Evolutionary conservation across 2,888 invertebrate genomes (phyloP), one percentile per base, ranked within the genome.

Genomic region (Portevinia maculata): DNA sequence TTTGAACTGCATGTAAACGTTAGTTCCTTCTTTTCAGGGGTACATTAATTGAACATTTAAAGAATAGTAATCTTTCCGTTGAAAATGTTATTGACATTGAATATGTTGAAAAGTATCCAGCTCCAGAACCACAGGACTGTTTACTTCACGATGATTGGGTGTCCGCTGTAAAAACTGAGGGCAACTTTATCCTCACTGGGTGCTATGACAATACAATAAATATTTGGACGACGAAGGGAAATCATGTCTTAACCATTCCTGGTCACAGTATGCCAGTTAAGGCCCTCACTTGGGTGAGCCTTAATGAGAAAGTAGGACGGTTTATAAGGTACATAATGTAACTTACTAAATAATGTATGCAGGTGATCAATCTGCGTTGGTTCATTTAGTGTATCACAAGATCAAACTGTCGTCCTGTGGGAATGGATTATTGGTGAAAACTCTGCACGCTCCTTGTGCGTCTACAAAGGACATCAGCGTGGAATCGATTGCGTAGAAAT

Each of bases 101-200:
- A 90, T 99, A 99, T 91, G 92, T 99, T 19, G 96, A 97, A 89
- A 94, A 96, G 86, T 95, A 95, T 86, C 97, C 98, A 9, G 95
- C 98, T 0, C 99, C 99, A 0, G 94, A 96, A 87, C 98, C 99
- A 0, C 94, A 97, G 88, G 96, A 98, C 89, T 97, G 97, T 88
- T 92, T 99, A 85, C 93, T 97, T 89, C 98, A 99, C 87, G 98
- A 99, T 91, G 99, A 99, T 89, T 99, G 99, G 99, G 97, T 99
- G n/a, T 95, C 97, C 17, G 94, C 96, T 46, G 94, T 98, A 0
- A 94, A 95, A 86, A 92, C 94, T 41, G 91, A 92, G 79, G 93
- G 92, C 41, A 93, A 94, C 88, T 96, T 95, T 95, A 96, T 98
- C 79, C 89, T 98, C 48, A 95, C 96, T 59, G 98, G 98, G 19